phyloP scores from a whole-genome alignment of 2,797 vertebrate species.

The Anabas testudineus region DNA sequence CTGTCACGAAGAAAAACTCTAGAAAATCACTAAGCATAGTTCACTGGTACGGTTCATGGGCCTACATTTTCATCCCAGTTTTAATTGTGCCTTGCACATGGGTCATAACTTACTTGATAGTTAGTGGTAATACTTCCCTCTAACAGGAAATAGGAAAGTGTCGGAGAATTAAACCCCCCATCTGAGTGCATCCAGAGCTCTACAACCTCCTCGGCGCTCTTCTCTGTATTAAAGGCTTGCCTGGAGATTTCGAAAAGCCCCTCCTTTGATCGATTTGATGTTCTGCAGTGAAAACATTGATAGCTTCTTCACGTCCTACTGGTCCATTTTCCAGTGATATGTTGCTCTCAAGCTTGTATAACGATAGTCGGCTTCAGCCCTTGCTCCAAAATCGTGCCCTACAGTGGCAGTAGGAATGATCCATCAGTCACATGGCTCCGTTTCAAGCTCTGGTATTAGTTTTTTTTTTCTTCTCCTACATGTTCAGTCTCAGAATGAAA shows the following conservation, averaged over 20 bases:
- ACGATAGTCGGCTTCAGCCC: not conserved
- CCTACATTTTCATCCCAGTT: slow-evolving; percentile 50
- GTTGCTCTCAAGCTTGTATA: slow-evolving; percentile 28
- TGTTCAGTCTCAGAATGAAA: slow-evolving; percentile 28
- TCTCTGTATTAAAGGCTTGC: slow-evolving; percentile 37
- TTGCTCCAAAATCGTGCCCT: not conserved
- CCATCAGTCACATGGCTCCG: not conserved
- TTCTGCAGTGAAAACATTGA: slow-evolving; percentile 33
- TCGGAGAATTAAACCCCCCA: slow-evolving; percentile 61
- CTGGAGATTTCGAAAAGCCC: slow-evolving; percentile 47
- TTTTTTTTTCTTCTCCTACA: not conserved
- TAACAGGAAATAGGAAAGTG: slow-evolving; percentile 48
- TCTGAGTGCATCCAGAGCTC: slow-evolving; percentile 36
- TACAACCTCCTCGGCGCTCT: slow-evolving; percentile 26
- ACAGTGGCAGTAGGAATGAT: not conserved
- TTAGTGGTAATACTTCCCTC: slow-evolving; percentile 54
- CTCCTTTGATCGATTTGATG: slow-evolving; percentile 65
- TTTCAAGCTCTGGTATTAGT: slow-evolving; percentile 9
- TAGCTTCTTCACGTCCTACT: slow-evolving; percentile 40
- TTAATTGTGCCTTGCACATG: slow-evolving; percentile 55
- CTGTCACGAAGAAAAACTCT: slow-evolving; percentile 67
- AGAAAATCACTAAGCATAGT: slow-evolving; percentile 6
- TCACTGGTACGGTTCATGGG: slow-evolving; percentile 44
- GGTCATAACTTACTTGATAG: slow-evolving; percentile 55
- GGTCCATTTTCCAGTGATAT: slow-evolving; percentile 6